Conservation (phyloP, 2,113 vertebrate species). For the Alethe castanea region DNA sequence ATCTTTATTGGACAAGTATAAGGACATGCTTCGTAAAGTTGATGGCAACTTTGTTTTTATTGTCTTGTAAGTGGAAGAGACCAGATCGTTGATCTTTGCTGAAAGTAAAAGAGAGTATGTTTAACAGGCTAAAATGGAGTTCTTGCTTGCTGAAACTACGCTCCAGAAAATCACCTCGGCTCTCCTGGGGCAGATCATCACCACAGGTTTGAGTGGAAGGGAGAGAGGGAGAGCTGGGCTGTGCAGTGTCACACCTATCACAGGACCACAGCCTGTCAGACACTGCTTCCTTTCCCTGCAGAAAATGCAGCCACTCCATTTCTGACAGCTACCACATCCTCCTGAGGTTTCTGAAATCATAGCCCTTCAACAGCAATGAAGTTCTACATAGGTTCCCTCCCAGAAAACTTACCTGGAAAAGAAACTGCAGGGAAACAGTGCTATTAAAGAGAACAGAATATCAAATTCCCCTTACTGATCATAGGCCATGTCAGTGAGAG, state of each 20-base stretch:
- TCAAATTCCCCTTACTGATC: neutral
- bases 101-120: constrained; percentile 57
- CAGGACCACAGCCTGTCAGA: neutral
- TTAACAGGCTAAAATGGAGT: neutral
- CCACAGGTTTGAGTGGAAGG: neutral
- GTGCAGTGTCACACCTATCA: neutral
- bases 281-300: neutral
- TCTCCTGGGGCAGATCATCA: neutral
- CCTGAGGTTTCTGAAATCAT: neutral
- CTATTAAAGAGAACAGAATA: neutral
- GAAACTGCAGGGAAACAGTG: neutral
- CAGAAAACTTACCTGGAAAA: neutral
- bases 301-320: neutral
- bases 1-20: constrained; percentile 95
- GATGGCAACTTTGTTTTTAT: constrained; percentile 92
- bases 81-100: constrained; percentile 93
- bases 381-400: neutral
- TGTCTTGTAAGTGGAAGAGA: constrained; percentile 87
- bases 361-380: neutral
- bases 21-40: constrained; percentile 91
- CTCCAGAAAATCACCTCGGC: neutral
- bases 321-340: neutral
- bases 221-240: neutral
- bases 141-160: neutral
- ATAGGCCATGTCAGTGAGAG: neutral